Evolutionary conservation across 2,113 vertebrate species (phyloP), one percentile per base, ranked within the genome.

Genomic region (Nasalis larvatus): DNA sequence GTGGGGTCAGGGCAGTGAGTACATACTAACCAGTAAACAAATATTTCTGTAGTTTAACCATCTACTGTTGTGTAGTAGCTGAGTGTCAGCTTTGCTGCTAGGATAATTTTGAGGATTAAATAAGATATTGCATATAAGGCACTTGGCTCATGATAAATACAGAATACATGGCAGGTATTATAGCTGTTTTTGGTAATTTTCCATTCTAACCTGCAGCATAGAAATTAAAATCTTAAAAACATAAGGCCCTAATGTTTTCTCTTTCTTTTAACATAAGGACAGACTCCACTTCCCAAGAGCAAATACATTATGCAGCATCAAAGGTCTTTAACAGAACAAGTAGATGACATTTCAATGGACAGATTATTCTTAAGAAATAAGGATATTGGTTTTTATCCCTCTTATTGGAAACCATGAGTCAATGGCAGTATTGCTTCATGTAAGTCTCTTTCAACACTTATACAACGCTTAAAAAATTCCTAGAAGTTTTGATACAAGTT

Each of bases 401-500:
- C 5, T 94, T 63, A 18, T 23, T 93, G 78, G 83, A 95, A 96
- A 97, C 16, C 30, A 87, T 37, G 52, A 93, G 83, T 47, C 27
- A 91, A 5, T 25, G 68, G 52, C 10, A 69, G 58, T 42, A 86
- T 89, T 91, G 23, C 40, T 93, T 35, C 47, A 40, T 58, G 1
- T 16, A 49, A 89, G 49, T 73, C 42, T 88, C 76, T 89, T 92
- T 27, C 20, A 73, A 49, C 1, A 21, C 58, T 54, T 82, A 52
- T 14, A n/a, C 52, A 58, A 91, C 82, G 40, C 77, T 90, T 94
- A 82, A 96, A 83, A 96, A 56, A 93, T 86, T 98, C 93, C 96
- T 96, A 85, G 91, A 86, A 88, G 68, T 96, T 96, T 96, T 89
- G 78, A 45, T 94, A 60, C 2, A 58, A 12, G 10, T 45, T 76